Evolutionary conservation across 2,113 vertebrate genomes (phyloP), one percentile per base, ranked within the genome.

Genomic region (Cricetomys ansorgei): DNA sequence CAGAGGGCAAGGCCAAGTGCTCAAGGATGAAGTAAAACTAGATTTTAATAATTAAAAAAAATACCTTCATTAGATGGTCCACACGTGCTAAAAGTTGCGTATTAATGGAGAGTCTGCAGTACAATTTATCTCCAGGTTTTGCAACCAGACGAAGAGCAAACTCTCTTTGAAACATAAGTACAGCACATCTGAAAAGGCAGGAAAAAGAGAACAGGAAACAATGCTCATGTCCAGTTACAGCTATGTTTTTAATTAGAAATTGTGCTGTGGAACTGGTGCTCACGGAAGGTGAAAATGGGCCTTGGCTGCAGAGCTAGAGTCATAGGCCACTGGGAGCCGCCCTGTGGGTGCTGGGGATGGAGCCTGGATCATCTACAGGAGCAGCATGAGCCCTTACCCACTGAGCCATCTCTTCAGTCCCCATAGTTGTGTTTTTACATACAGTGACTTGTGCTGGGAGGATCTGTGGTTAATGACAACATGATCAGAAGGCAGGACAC

Each of bases 141-240:
- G 99, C 99, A 65, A 99, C 99, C 96, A 99, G 98, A 62, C 99
- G 99, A 98, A 99, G 99, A 37, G 99, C 99, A 98, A 99, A 99
- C 97, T 99, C 99, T 96, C 99, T 99, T 96, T 99, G 99, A 98
- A 99, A 99, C 99, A 99, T 99, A 98, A 99, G 98, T 98, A 99
- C 98, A 21, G 99, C 99, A 99, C 99, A 99, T 97, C 99, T 99
- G 97, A 90, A 65, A 97, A 55, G n/a, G 96, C 62, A 89, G n/a
- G 8, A 85, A n/a, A 89, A 92, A 50, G 16, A 12, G 88, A 57
- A 37, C 85, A 85, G 43, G 21, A 70, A 92, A 97, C 67, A 73
- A 94, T 55, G 0, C 8, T 75, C 16, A 94, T 19, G 86, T 89
- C 77, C 27, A 92, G 89, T 86, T 64, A 48, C 62, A 88, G 81